Conservation (phyloP, 1,140 invertebrate genomes). For the Cecropterus lyciades region DNA sequence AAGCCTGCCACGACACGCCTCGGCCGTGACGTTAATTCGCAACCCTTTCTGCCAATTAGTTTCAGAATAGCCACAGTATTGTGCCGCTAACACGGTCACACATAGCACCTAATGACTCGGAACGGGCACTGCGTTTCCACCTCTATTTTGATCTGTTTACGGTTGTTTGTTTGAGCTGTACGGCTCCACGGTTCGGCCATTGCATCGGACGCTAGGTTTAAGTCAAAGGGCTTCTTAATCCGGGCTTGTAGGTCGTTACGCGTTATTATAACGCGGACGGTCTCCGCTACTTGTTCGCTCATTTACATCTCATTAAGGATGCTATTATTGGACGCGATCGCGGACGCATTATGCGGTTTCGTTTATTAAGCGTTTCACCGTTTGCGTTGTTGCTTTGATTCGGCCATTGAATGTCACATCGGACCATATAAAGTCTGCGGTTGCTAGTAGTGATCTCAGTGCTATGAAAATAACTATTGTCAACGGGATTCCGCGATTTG, state of each 20-base stretch:
- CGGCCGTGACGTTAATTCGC: conserved; percentile 80
- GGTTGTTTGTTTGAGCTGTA: conserved; percentile 36
- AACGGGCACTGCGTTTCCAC: conserved; percentile 32
- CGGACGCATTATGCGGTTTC: conserved; percentile 34
- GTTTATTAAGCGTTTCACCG: conserved; percentile 30
- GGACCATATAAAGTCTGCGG: conserved; percentile 1
- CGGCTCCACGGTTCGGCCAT: conserved; percentile 53
- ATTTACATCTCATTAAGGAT: conserved; percentile 83
- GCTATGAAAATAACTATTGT: too few relatives aligned
- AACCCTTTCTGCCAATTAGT: conserved; percentile 84
- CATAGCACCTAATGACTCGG: conserved; percentile 61
- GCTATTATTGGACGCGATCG: conserved; percentile 72
- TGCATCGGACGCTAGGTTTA: conserved; percentile 70
- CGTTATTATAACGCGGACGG: conserved; percentile 81
- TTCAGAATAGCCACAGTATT: conserved; percentile 82
- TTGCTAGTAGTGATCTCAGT: not conserved
- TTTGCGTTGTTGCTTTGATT: conserved; percentile 26
- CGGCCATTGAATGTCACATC: conserved; percentile 25
- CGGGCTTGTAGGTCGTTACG: conserved; percentile 83
- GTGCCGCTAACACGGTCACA: conserved; percentile 66
- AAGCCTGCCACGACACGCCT: conserved; percentile 64
- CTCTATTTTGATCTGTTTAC: conserved; percentile 42
- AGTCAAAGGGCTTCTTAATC: conserved; percentile 84
- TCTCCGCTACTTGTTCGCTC: conserved; percentile 78
- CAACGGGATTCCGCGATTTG: too few relatives aligned